Conservation (phyloP, 2,797 vertebrate species). For the Poecilia wingei region DNA sequence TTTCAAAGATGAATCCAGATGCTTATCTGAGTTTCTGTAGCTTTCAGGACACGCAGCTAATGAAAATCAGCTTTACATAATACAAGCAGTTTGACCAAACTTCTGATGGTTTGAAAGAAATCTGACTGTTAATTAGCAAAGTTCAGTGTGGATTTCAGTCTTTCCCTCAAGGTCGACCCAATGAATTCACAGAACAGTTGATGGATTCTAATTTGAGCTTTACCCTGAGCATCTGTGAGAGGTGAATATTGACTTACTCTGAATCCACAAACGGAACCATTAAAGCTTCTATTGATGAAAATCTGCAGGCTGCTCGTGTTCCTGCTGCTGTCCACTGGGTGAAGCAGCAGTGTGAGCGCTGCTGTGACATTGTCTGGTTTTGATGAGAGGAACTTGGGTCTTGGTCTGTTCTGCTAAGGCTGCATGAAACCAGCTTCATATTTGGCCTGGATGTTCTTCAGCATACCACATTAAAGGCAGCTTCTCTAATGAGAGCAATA, state of each 20-base stretch:
- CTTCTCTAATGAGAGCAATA: conserved; percentile 74
- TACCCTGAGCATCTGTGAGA: conserved; percentile 28
- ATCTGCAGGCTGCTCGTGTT: conserved; percentile 24
- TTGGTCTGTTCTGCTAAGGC: conserved; percentile 24
- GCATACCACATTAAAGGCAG: background rate
- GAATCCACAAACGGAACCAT: conserved; percentile 51
- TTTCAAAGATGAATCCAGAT: conserved; percentile 73
- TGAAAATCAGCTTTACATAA: conserved; percentile 63
- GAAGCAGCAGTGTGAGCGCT: background rate
- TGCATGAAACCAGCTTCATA: conserved; percentile 37
- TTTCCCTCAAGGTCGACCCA: conserved; percentile 53
- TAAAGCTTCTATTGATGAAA: conserved; percentile 34
- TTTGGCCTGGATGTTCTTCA: background rate
- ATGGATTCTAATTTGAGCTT: conserved; percentile 40
- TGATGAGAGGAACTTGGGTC: conserved; percentile 23
- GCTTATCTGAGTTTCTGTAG: conserved; percentile 63
- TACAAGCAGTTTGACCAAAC: conserved; percentile 49
- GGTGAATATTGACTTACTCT: conserved; percentile 36
- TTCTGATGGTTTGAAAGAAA: conserved; percentile 58
- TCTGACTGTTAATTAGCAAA: conserved; percentile 50
- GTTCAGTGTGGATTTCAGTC: conserved; percentile 58
- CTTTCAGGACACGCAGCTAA: conserved; percentile 57
- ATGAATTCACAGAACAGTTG: conserved; percentile 26
- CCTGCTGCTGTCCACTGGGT: conserved; percentile 39
- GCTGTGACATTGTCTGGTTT: conserved; percentile 6